Conservation (phyloP, 2,113 vertebrate species). For the Pseudolaguvia tuberculata region DNA sequence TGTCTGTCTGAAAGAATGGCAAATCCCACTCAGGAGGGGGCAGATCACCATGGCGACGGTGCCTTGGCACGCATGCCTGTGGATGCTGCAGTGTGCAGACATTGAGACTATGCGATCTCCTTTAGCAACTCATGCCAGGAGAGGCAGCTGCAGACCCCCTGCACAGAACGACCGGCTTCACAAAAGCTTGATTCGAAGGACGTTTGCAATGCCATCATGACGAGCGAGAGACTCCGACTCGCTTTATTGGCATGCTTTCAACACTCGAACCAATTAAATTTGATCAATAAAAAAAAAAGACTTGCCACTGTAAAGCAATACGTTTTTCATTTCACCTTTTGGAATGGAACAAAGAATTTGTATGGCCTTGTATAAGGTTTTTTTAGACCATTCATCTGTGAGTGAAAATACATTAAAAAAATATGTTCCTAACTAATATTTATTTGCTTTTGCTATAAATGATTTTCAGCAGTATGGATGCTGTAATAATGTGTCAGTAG, state of each 20-base stretch:
- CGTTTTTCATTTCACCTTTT: background rate
- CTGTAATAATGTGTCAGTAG: conserved; percentile 6
- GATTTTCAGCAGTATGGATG: background rate
- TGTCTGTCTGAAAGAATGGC: conserved; percentile 59
- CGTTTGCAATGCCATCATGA: conserved; percentile 22
- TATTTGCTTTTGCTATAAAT: background rate
- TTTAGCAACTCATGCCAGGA: conserved; percentile 62
- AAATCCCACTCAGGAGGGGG: conserved; percentile 59
- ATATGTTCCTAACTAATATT: background rate
- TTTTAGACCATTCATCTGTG: conserved; percentile 13
- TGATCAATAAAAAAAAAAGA: conserved; percentile 2
- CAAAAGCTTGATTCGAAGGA: conserved; percentile 11
- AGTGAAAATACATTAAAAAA: background rate
- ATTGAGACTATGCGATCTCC: conserved; percentile 60
- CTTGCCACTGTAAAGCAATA: conserved; percentile 1
- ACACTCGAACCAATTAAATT: conserved; percentile 37
- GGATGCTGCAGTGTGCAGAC: conserved; percentile 67
- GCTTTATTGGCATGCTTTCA: conserved; percentile 2
- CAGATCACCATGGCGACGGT: conserved; percentile 75
- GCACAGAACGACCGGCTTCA: background rate
- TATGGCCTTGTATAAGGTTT: background rate
- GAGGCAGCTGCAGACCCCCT: conserved; percentile 37
- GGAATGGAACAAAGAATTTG: conserved; percentile 18
- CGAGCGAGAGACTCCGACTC: conserved; percentile 18
- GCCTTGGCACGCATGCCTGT: conserved; percentile 57